These are phyloP conservation scores for Ptychobarbus kaznakovi DNA, from an alignment of 2,797 vertebrate species.

Conservation along the genomic window DNA sequence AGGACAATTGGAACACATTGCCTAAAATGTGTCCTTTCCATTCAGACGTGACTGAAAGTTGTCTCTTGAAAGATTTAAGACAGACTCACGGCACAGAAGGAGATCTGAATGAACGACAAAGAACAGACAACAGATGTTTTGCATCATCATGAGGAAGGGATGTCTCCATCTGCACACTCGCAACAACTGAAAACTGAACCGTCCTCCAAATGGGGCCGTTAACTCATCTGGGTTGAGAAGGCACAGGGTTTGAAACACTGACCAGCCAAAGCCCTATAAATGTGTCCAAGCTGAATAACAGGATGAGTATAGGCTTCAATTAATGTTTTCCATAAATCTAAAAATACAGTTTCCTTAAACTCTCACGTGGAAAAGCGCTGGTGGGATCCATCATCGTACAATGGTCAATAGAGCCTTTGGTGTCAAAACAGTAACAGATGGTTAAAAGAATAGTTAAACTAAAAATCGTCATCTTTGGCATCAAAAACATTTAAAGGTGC, in stretches of 20 bases:
- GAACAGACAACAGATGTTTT: conserved; percentile 23
- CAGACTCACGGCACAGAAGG: neutral
- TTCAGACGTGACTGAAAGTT: neutral
- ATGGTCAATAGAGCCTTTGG: too few relatives aligned
- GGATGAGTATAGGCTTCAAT: neutral
- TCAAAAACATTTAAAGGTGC: neutral
- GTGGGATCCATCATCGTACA: neutral
- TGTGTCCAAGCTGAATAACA: neutral
- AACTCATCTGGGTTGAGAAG: conserved; percentile 1
- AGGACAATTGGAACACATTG: conserved; percentile 5
- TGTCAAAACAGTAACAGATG: conserved; percentile 3
- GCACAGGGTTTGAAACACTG: conserved; percentile 13
- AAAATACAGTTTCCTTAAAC: neutral
- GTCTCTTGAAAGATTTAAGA: conserved; percentile 21
- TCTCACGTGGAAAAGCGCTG: neutral
- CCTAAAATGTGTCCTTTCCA: neutral
- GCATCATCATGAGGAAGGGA: neutral
- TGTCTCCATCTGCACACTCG: neutral
- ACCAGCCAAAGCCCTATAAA: conserved; percentile 13
- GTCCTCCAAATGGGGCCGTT: neutral
- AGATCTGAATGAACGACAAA: conserved; percentile 24
- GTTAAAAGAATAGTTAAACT: neutral
- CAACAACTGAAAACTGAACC: neutral
- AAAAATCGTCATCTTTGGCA: neutral
- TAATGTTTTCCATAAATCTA: conserved; percentile 13